Percentiles rank a stretch among this genome's conserved stretches.
These are phyloP conservation scores for Enteromius unitaeniatus DNA, from an alignment of 2,797 vertebrate genomes.

Conservation along the genomic window DNA sequence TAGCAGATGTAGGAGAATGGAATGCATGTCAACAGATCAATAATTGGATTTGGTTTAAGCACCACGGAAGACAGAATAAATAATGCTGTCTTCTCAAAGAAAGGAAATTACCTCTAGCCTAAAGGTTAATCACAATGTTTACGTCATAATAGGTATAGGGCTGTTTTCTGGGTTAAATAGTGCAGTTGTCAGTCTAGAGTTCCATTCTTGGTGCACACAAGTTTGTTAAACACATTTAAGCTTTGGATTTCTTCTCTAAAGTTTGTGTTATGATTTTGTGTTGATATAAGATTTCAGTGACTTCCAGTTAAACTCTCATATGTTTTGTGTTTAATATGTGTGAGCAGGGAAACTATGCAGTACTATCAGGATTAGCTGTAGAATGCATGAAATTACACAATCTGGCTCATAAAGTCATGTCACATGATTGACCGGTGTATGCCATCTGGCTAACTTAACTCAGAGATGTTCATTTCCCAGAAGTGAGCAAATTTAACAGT, in stretches of 20 bases:
- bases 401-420: constrained; percentile 3
- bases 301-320: background rate
- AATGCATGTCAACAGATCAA: constrained; percentile 41
- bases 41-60: constrained; percentile 34
- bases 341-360: background rate
- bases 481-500: constrained; percentile 21
- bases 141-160: constrained; percentile 15
- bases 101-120: constrained; percentile 27
- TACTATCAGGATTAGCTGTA: background rate
- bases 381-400: background rate
- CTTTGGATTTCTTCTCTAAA: background rate
- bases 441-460: constrained; percentile 17
- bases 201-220: background rate
- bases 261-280: constrained; percentile 4
- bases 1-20: background rate
- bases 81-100: constrained; percentile 16
- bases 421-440: background rate
- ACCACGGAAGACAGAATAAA: constrained; percentile 28
- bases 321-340: constrained; percentile 2
- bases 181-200: background rate
- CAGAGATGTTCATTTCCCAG: constrained; percentile 30
- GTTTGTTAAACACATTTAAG: constrained; percentile 1
- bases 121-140: constrained; percentile 44
- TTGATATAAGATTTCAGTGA: background rate
- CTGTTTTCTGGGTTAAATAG: constrained; percentile 10